Evolutionary conservation across 2,113 vertebrate species (phyloP).

Genomic region (Crocuta crocuta): DNA sequence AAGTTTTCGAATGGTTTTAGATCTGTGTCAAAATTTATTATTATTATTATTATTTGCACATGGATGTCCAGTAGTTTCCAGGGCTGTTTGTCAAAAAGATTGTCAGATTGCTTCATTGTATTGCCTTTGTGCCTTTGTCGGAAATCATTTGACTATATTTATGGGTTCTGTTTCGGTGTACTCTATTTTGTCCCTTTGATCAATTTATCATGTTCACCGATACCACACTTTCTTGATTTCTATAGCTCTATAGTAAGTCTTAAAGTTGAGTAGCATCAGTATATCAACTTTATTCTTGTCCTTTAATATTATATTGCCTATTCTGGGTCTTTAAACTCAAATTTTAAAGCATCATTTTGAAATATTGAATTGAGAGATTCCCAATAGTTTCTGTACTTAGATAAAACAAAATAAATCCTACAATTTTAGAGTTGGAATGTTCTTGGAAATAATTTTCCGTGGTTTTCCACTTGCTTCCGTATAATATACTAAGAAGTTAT

Average conservation of each 20-base stretch:
- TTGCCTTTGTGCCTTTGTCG: not conserved
- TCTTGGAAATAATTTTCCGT: not conserved
- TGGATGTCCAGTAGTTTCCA: not conserved
- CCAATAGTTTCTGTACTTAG: not conserved
- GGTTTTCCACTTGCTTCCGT: not conserved
- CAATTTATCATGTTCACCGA: not conserved
- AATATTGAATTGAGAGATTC: not conserved
- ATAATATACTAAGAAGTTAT: not conserved
- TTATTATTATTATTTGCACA: not conserved
- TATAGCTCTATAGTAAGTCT: not conserved
- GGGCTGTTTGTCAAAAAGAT: not conserved
- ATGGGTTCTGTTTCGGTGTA: not conserved
- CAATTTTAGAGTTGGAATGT: not conserved
- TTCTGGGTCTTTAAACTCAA: not conserved
- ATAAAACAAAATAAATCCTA: not conserved
- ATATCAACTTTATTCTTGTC: not conserved
- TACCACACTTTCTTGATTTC: not conserved
- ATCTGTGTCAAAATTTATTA: not conserved
- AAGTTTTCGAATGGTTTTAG: not conserved
- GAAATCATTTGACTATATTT: not conserved
- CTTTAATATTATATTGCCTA: not conserved
- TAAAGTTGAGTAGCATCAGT: not conserved
- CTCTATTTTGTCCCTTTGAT: not conserved
- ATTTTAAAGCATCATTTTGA: not conserved
- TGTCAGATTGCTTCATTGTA: not conserved